Evolutionary conservation across 2,888 invertebrate species (phyloP).

Genomic region (Antheraea assamensis): DNA sequence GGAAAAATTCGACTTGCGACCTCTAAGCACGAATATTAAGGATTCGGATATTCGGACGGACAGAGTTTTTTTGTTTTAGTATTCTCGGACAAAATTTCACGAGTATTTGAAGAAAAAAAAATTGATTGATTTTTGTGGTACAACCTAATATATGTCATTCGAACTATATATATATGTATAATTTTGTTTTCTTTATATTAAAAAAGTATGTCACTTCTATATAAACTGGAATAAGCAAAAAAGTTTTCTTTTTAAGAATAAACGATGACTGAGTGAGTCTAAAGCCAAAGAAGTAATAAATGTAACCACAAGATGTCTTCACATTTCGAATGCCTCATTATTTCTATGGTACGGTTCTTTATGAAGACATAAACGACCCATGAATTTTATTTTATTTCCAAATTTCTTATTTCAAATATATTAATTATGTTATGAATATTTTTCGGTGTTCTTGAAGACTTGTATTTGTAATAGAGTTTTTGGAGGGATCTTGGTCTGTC

Average conservation of each 20-base stretch:
- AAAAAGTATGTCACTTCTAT: neutral
- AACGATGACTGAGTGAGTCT: neutral
- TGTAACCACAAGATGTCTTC: neutral
- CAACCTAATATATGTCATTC: neutral
- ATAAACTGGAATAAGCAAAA: neutral
- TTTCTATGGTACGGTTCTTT: slow-evolving; percentile 26
- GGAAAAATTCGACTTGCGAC: too few species aligned
- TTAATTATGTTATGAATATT: neutral
- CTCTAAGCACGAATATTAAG: too few species aligned
- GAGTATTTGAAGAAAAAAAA: too few species aligned
- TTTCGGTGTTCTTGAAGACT: neutral
- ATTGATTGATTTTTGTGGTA: too few species aligned
- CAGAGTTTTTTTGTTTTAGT: too few species aligned
- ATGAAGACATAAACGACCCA: slow-evolving; percentile 22
- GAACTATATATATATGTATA: too few species aligned
- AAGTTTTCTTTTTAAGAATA: neutral
- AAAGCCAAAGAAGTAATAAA: neutral
- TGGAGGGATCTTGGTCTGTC: too few species aligned
- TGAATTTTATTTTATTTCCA: neutral
- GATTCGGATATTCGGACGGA: too few species aligned
- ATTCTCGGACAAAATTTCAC: too few species aligned
- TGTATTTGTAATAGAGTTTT: neutral
- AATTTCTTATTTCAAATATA: neutral
- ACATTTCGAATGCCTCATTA: slow-evolving; percentile 25
- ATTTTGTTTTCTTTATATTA: neutral